Evolutionary conservation across 2,113 vertebrate genomes (phyloP), one percentile per base, ranked within the genome.

Genomic region (Aythya baeri): DNA sequence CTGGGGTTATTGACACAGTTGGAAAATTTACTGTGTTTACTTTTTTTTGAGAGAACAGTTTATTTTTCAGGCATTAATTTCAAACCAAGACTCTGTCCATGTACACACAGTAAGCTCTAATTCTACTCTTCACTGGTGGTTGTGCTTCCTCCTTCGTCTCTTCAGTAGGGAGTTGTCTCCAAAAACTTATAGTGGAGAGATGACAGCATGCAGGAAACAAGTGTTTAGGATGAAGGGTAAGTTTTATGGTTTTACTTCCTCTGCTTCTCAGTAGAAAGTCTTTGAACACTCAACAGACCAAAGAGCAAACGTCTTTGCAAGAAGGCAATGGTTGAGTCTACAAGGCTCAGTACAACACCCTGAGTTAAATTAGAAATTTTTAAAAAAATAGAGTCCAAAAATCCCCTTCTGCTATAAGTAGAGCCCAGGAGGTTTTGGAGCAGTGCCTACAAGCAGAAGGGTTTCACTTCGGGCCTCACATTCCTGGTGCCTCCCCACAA

Each of bases 1-100:
- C 88, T 63, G 68, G 41, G 95, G 96, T 95, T 98, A 96, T 97
- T 98, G 97, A 98, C 91, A 94, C 96, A 98, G 97, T 97, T 98
- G 96, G 94, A 66, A 95, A 97, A 91, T 71, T 86, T 92, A 82
- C 50, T 70, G 0, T 75, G 72, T 96, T 97, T 96, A 83, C 72
- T 86, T 73, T 92, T 92, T 25, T 18, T 73, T 16, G 29, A 93
- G 79, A 57, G 94, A 93, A 94, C 22, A 54, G n/a, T 89, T 94
- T 75, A 2, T 18, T 44, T 89, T 88, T 93, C 43, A 20, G 57
- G 46, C 17, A 67, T 29, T 87, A 31, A 73, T 89, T 79, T 86
- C 38, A 73, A 86, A 75, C 32, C 57, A 83, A 81, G 49, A 5
- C n/a, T 85, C 13, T 27, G 34, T 25, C 72, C 31, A 3, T 3